Base-by-base conservation (phyloP, 1,140 invertebrate species). In the Panagrolaimus sp. region DNA sequence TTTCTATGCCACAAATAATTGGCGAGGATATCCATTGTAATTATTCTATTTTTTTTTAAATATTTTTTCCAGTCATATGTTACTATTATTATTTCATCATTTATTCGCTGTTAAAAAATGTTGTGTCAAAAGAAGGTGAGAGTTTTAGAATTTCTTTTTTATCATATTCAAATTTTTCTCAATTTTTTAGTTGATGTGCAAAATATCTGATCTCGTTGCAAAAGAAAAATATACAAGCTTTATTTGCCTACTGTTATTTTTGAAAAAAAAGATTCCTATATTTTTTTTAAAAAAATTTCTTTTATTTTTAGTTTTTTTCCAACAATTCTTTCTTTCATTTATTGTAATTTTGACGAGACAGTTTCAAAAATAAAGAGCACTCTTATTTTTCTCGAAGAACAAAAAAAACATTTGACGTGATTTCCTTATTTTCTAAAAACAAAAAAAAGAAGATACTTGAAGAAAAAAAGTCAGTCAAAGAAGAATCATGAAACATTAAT, bases 341-440 rank as follows among this genome's bases (percentile, higher is more conserved):
- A 58, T 58, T 28, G 52, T 58, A 58, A 58, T n/a, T 12, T 58
- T 58, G 52, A 58, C n/a, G 52, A 58, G 52, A 28, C 21, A 26
- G 52, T 58, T 58, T 28, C 17, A 38, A 38, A 38, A 38, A 38
- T 38, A 38, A 38, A 38, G 32, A 38, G 32, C 32, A 38, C 32
- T 38, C 32, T 38, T 38, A 38, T 38, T 4, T 38, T 4, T 38
- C 32, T 38, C 7, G 2, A 38, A 38, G n/a, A n/a, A n/a, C n/a
- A n/a, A 38, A 38, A 38, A 38, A 38, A 2, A 38, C 2, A 38
- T 38, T 4, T 38, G 32, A 38, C 32, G 7, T 4, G 32, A 38
- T 38, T 38, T 38, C 32, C 32, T 38, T 38, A 38, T 38, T 38
- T 38, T 4, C 32, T n/a, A n/a, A n/a, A n/a, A n/a, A n/a, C n/a